Evolutionary conservation across 2,888 invertebrate genomes (phyloP).

Genomic region (Polyploca ridens): DNA sequence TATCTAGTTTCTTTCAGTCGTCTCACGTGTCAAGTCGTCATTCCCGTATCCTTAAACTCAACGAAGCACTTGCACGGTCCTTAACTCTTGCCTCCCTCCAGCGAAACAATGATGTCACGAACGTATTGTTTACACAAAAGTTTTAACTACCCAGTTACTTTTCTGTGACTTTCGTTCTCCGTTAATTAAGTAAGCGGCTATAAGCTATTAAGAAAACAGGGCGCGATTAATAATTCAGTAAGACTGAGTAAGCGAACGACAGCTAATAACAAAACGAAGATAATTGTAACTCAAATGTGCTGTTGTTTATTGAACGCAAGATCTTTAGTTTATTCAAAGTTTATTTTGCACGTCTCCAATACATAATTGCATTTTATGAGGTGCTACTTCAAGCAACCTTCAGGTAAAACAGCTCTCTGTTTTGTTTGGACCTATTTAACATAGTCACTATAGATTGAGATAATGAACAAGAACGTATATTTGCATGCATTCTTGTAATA

Average conservation of each 20-base stretch:
- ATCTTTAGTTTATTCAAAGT: background rate
- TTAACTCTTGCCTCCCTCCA: background rate
- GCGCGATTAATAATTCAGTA: background rate
- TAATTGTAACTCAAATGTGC: slow-evolving; percentile 1
- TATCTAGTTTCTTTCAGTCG: background rate
- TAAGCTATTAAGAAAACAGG: slow-evolving; percentile 15
- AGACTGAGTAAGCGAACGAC: background rate
- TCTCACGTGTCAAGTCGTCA: background rate
- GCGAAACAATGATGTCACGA: slow-evolving; percentile 1
- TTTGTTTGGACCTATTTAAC: background rate
- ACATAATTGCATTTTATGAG: slow-evolving; percentile 1
- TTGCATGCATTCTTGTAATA: background rate
- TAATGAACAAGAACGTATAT: background rate
- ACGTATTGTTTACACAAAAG: background rate
- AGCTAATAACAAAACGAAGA: background rate
- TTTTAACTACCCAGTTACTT: background rate
- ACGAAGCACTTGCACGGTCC: background rate
- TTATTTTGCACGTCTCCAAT: slow-evolving; percentile 2
- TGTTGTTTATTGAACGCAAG: background rate
- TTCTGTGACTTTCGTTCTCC: slow-evolving; percentile 9
- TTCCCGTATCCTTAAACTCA: background rate
- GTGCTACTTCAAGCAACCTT: slow-evolving; percentile 5
- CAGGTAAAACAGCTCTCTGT: background rate
- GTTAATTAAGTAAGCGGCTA: slow-evolving; percentile 14
- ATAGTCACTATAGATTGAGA: background rate